Percentiles rank a stretch among this genome's conserved stretches.
Conservation (phyloP, 23 tunicate species). For the Clavelina lepadiformis region DNA sequence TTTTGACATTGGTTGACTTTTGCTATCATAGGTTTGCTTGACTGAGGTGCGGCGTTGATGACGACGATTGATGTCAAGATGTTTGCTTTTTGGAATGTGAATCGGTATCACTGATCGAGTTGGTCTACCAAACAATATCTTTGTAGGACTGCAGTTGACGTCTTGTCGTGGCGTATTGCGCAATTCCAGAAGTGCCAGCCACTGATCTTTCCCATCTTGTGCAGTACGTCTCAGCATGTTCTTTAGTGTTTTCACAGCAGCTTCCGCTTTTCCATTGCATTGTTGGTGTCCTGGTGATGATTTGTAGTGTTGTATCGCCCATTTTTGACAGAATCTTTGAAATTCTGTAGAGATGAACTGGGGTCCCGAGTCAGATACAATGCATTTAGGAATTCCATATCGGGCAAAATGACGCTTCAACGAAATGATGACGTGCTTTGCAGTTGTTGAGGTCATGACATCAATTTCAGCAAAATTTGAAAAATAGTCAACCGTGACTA, state of each 20-base stretch:
- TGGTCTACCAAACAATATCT: background rate
- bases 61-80: background rate
- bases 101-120: background rate
- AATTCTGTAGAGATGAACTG: background rate
- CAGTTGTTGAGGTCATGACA: background rate
- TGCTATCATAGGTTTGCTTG: background rate
- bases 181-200: background rate
- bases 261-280: background rate
- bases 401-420: background rate
- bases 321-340: background rate
- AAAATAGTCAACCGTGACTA: background rate
- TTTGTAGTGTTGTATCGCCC: background rate
- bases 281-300: background rate
- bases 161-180: background rate
- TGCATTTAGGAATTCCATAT: slow-evolving; percentile 2
- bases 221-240: background rate
- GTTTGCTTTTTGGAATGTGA: background rate
- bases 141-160: background rate
- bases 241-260: background rate
- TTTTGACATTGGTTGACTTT: background rate
- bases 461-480: background rate
- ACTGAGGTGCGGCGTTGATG: background rate
- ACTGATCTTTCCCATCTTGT: background rate
- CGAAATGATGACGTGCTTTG: background rate
- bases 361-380: background rate